phyloP scores from a whole-genome alignment of 2,113 vertebrate genomes.

The Macrotis lagotis region DNA sequence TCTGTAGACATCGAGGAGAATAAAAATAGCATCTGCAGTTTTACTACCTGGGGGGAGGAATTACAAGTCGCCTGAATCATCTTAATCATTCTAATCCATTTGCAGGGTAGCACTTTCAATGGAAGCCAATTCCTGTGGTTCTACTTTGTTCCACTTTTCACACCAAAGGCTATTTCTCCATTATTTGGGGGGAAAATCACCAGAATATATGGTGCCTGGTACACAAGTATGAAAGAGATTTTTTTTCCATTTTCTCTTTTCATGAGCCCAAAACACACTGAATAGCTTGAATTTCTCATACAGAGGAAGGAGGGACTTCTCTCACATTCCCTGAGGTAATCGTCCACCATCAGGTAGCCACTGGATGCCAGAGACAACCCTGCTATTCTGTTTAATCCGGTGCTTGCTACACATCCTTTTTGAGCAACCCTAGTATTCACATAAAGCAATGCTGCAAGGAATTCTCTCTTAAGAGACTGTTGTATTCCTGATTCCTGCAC shows the following conservation, averaged over 20 bases:
- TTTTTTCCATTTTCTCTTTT: not conserved
- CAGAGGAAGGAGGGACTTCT: not conserved
- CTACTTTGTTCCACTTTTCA: not conserved
- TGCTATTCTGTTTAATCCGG: not conserved
- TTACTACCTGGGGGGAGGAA: not conserved
- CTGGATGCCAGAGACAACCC: not conserved
- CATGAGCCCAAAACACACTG: not conserved
- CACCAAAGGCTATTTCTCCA: constrained; percentile 42
- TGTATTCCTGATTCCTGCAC: not conserved
- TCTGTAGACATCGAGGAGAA: not conserved
- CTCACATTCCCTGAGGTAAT: not conserved
- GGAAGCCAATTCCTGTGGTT: constrained; percentile 17
- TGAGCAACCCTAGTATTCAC: not conserved
- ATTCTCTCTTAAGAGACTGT: rapidly evolving
- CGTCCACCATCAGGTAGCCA: not conserved
- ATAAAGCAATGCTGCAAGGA: rapidly evolving
- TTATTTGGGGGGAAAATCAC: constrained; percentile 27
- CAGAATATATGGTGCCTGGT: not conserved
- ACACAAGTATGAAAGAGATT: constrained; percentile 4
- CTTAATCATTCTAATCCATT: not conserved
- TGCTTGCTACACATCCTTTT: not conserved
- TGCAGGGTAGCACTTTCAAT: not conserved
- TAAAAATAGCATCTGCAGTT: not conserved
- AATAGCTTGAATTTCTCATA: not conserved
- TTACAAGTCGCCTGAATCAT: not conserved